Base-by-base conservation (phyloP, 2,113 vertebrate genomes). In the Lates calcarifer region DNA sequence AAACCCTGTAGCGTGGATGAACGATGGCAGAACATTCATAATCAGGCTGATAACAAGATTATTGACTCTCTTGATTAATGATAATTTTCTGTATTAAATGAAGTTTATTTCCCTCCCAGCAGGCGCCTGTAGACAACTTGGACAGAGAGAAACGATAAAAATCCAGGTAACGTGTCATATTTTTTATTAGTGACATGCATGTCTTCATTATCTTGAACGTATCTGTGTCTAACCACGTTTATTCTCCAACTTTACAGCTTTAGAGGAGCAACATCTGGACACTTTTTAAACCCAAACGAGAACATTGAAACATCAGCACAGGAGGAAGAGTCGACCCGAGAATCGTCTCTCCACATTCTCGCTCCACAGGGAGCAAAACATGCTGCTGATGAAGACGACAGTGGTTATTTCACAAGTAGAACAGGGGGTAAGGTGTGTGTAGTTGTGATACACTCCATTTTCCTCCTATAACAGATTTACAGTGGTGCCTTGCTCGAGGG, bases 131-230 rank as follows among this genome's bases (percentile, higher is more conserved):
- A 0, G 85, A 80, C 7, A 14, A 61, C 55, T 0, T 2, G 62
- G 84, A 81, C 51, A 77, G 69, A 39, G 85, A 85, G 26, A 89
- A 90, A 6, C 22, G 77, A 81, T 77, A 89, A 64, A 81, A 55
- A 15, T 51, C 11, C 66, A 86, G 90, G 91, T 93, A 73, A 82
- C 6, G 3, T 6, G 6, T 41, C 5, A 4, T 13, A 0, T 70
- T 47, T 71, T 71, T 61, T 8, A 43, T 65, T 47, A 0, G 10
- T 18, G 18, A 0, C 3, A 12, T 0, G 0, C 0, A 0, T 28
- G 13, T 58, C 13, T 37, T 6, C 0, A 29, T 71, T 58, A n/a
- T 43, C 2, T 26, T 0, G 6, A 37, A n/a, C 49, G 12, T 41
- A 18, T 51, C 57, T 31, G 12, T 24, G 6, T 65, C 18, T 51